Evolutionary conservation across 1,140 invertebrate genomes (phyloP).

Genomic region (Drosophila serrata): DNA sequence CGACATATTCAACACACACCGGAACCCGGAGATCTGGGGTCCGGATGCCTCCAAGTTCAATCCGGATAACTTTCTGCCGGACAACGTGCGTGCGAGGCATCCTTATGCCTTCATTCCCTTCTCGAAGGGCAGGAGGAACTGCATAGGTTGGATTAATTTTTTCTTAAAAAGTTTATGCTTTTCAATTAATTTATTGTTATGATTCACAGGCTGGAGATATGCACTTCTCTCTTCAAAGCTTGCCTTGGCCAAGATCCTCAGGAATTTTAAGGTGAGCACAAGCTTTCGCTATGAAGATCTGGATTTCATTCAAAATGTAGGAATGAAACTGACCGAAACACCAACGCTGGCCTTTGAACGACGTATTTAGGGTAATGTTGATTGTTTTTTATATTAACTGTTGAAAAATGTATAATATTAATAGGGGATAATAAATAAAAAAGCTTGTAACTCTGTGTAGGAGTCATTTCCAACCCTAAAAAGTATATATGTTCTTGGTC

Average conservation of each 20-base stretch:
- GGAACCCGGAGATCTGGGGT: slow-evolving; percentile 66
- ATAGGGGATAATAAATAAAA: too few relatives aligned
- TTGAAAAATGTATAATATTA: not conserved
- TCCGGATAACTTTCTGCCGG: slow-evolving; percentile 76
- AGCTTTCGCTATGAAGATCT: slow-evolving; percentile 42
- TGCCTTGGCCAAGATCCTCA: slow-evolving; percentile 52
- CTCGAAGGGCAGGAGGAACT: slow-evolving; percentile 69
- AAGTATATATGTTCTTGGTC: too few relatives aligned
- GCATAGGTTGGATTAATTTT: slow-evolving; percentile 55
- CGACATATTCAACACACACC: slow-evolving; percentile 60
- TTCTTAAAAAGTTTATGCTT: too few relatives aligned
- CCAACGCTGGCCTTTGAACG: not conserved
- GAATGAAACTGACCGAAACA: slow-evolving; percentile 29
- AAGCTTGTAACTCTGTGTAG: too few relatives aligned
- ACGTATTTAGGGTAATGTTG: not conserved
- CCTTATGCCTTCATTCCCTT: slow-evolving; percentile 78
- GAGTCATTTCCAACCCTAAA: too few relatives aligned
- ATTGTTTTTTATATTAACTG: not conserved
- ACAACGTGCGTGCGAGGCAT: slow-evolving; percentile 56
- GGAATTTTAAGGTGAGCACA: slow-evolving; percentile 53
- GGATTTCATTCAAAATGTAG: slow-evolving; percentile 49
- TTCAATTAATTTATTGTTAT: not conserved
- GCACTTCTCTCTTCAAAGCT: slow-evolving; percentile 56
- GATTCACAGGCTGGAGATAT: slow-evolving; percentile 60
- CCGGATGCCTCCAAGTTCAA: slow-evolving; percentile 65